Conservation (phyloP, 2,797 vertebrate genomes). For the Sebastes umbrosus region DNA sequence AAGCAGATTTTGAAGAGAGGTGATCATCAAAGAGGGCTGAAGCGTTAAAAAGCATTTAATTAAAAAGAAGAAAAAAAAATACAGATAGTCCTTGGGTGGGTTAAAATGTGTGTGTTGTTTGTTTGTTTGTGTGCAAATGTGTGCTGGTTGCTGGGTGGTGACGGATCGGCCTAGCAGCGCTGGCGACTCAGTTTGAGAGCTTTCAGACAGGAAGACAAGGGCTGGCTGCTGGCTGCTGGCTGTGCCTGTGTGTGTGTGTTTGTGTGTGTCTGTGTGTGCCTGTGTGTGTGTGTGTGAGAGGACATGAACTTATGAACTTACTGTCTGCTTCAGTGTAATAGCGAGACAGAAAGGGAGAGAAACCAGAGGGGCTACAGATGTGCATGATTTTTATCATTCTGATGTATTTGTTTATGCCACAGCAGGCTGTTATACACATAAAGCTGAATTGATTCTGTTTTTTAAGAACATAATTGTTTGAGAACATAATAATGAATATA, state of each 20-base stretch:
- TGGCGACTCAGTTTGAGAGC: constrained; percentile 10
- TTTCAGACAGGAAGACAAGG: constrained; percentile 16
- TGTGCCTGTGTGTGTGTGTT: constrained; percentile 1
- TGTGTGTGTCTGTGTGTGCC: neutral
- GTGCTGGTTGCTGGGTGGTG: constrained; percentile 19
- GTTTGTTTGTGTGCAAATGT: neutral
- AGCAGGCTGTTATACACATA: accelerated
- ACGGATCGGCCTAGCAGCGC: constrained; percentile 22
- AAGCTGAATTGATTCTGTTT: neutral
- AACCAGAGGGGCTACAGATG: neutral
- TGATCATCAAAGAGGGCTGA: neutral
- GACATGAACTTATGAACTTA: constrained; percentile 24
- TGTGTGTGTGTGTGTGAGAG: constrained; percentile 4
- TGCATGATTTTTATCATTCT: neutral
- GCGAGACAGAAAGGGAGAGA: neutral
- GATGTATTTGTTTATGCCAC: neutral
- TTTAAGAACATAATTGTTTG: no score
- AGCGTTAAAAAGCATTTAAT: neutral
- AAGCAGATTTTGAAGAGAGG: neutral
- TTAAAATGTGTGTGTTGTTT: neutral
- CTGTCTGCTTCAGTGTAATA: neutral
- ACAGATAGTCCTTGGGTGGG: neutral
- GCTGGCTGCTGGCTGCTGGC: constrained; percentile 23
- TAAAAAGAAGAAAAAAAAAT: constrained; percentile 1
- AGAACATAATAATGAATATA: neutral